phyloP scores from a whole-genome alignment of 1,140 invertebrate genomes.

The Drosophila fuyamai region DNA sequence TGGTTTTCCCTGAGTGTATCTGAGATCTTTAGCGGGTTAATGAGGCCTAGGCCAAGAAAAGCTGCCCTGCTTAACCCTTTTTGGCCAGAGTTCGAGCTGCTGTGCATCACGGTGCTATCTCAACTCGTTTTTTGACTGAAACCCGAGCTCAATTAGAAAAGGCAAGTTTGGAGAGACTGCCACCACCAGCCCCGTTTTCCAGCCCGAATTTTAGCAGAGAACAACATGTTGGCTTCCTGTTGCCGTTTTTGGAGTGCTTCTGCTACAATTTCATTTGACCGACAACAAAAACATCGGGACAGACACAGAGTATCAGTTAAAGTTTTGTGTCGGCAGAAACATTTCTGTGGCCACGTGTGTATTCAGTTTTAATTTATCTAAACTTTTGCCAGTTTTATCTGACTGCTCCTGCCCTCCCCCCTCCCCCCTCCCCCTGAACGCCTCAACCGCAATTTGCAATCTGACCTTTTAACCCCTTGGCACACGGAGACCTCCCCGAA shows the following conservation, averaged over 20 bases:
- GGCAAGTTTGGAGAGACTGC: slow-evolving; percentile 33
- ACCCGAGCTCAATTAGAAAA: slow-evolving; percentile 74
- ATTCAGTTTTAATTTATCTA: slow-evolving; percentile 77
- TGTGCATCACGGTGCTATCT: not conserved
- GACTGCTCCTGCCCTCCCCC: slow-evolving; percentile 20
- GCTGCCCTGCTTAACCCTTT: slow-evolving; percentile 36
- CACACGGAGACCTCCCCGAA: slow-evolving; percentile 11
- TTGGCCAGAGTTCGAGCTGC: not conserved
- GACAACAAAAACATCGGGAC: slow-evolving; percentile 40
- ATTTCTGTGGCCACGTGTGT: slow-evolving; percentile 58
- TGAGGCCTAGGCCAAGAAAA: slow-evolving; percentile 23
- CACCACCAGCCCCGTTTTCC: not conserved
- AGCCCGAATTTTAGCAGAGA: not conserved
- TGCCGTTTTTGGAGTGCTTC: slow-evolving; percentile 35
- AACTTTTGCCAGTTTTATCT: slow-evolving; percentile 64
- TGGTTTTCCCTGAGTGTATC: not conserved
- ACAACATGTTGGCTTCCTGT: slow-evolving; percentile 41
- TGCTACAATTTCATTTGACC: slow-evolving; percentile 66
- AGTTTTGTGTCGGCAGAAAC: slow-evolving; percentile 25
- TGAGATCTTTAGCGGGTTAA: slow-evolving; percentile 18
- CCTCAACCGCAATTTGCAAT: slow-evolving; percentile 66
- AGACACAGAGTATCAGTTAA: slow-evolving; percentile 21
- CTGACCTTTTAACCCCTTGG: slow-evolving; percentile 76
- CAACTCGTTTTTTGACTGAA: slow-evolving; percentile 24
- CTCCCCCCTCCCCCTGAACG: not conserved